Percentiles rank a stretch among this genome's conserved stretches.
Evolutionary conservation across 2,888 invertebrate genomes (phyloP).

Genomic region (Drosophila multiciliata): DNA sequence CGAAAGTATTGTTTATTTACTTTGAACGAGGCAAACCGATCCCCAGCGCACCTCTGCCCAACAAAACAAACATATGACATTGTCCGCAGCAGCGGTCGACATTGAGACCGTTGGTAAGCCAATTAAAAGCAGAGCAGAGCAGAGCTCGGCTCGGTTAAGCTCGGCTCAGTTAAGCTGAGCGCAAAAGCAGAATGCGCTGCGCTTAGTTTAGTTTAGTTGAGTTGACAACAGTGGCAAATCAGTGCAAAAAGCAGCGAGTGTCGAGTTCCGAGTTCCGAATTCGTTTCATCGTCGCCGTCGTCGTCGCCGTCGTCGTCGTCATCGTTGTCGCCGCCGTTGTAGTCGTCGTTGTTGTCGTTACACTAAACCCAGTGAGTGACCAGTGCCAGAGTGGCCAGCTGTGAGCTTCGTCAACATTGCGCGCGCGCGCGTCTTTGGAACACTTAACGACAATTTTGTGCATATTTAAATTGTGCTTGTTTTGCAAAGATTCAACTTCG

Average conservation of each 20-base stretch:
- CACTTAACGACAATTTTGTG: slow-evolving; percentile 8
- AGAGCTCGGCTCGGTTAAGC: slow-evolving; percentile 1
- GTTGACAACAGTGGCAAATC: slow-evolving; percentile 43
- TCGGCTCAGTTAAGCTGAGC: slow-evolving; percentile 21
- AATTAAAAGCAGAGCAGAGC: slow-evolving; percentile 51
- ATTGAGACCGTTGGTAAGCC: slow-evolving; percentile 54
- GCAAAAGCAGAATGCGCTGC: slow-evolving; percentile 39
- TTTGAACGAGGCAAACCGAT: neutral
- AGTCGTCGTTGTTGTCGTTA: slow-evolving; percentile 2
- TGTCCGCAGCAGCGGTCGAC: slow-evolving; percentile 62
- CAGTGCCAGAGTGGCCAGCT: slow-evolving; percentile 53
- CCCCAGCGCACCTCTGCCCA: neutral
- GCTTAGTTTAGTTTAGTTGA: slow-evolving; percentile 64
- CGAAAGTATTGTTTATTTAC: slow-evolving; percentile 71
- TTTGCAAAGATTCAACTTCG: slow-evolving; percentile 30
- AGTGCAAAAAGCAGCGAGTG: slow-evolving; percentile 28
- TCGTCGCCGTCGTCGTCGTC: neutral
- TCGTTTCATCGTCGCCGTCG: slow-evolving; percentile 21
- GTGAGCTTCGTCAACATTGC: slow-evolving; percentile 37
- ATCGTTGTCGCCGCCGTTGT: neutral
- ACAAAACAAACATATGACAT: slow-evolving; percentile 75
- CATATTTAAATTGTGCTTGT: slow-evolving; percentile 64
- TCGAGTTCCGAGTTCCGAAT: slow-evolving; percentile 31
- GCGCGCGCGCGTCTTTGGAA: slow-evolving; percentile 39
- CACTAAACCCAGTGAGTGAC: slow-evolving; percentile 73